phyloP scores from a whole-genome alignment of 1,140 invertebrate species.

The Platorchestia sp. region DNA sequence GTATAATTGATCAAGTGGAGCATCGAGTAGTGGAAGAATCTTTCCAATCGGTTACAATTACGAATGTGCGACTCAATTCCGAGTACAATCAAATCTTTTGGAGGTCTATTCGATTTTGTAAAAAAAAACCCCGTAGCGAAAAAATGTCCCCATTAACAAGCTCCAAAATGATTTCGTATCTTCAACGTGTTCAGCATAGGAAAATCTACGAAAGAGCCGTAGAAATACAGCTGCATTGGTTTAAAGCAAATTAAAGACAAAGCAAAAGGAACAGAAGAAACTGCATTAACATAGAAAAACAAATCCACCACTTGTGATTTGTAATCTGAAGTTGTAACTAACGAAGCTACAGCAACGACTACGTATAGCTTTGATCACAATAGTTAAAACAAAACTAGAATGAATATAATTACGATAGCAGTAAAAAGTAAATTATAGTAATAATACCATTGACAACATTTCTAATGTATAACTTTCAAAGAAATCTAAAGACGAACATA shows the following conservation, averaged over 20 bases:
- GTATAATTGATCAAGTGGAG: neutral
- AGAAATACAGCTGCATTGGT: neutral
- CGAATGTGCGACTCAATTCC: neutral
- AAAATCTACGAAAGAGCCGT: neutral
- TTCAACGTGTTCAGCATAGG: neutral
- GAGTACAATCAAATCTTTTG: too few relatives aligned
- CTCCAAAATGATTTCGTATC: neutral
- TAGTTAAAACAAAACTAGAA: neutral
- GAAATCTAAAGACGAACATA: constrained; percentile 19
- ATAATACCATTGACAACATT: constrained; percentile 1
- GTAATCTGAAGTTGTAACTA: neutral
- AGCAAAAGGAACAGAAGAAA: neutral
- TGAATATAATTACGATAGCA: neutral
- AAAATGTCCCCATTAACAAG: too few relatives aligned
- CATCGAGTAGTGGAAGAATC: neutral
- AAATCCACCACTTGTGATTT: neutral
- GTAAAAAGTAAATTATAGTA: constrained; percentile 13
- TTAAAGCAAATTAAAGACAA: neutral
- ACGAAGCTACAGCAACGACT: neutral
- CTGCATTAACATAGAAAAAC: neutral
- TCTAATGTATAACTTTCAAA: neutral
- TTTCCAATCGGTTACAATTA: neutral
- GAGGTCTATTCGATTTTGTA: too few relatives aligned
- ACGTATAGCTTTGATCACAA: neutral
- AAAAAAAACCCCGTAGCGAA: too few relatives aligned